These are phyloP conservation scores for Parazoanthus swiftii DNA, from an alignment of 92 coral and sea anemone genomes.

Conservation along the genomic window DNA sequence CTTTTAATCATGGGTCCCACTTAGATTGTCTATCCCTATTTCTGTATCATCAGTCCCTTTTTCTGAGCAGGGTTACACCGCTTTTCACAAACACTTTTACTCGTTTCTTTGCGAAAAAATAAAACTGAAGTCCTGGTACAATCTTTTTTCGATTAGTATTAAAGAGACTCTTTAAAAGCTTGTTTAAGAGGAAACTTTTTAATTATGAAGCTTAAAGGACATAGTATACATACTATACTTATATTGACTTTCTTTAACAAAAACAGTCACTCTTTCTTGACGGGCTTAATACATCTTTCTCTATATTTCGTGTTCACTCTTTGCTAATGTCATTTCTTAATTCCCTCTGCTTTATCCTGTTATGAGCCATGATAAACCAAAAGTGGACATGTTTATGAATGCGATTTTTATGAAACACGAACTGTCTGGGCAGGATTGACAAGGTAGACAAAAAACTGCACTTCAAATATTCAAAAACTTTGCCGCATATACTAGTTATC, in stretches of 20 bases:
- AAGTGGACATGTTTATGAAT: neutral
- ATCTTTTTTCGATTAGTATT: neutral
- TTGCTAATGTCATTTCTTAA: slow-evolving; percentile 27
- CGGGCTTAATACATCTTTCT: slow-evolving; percentile 27
- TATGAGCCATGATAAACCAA: neutral
- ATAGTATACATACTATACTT: slow-evolving; percentile 17
- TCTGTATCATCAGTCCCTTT: too few relatives aligned
- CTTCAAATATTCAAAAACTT: neutral
- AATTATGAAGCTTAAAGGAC: slow-evolving; percentile 24
- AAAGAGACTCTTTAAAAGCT: slow-evolving; percentile 4
- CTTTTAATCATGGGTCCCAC: slow-evolving; percentile 26
- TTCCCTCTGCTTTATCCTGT: slow-evolving; percentile 4
- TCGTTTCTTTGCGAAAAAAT: too few relatives aligned
- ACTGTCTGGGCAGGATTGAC: neutral
- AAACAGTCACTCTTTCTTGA: slow-evolving; percentile 31
- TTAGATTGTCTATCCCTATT: neutral
- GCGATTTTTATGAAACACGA: neutral
- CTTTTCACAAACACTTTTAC: neutral
- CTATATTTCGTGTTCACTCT: slow-evolving; percentile 5
- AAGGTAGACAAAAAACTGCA: neutral
- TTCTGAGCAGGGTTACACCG: neutral
- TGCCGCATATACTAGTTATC: neutral
- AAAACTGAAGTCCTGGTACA: neutral
- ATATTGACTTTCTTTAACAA: slow-evolving; percentile 29
- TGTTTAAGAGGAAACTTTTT: slow-evolving; percentile 36